These are phyloP conservation scores for Dunckerocampus dactyliophorus DNA, from an alignment of 2,113 vertebrate species.

Conservation along the genomic window DNA sequence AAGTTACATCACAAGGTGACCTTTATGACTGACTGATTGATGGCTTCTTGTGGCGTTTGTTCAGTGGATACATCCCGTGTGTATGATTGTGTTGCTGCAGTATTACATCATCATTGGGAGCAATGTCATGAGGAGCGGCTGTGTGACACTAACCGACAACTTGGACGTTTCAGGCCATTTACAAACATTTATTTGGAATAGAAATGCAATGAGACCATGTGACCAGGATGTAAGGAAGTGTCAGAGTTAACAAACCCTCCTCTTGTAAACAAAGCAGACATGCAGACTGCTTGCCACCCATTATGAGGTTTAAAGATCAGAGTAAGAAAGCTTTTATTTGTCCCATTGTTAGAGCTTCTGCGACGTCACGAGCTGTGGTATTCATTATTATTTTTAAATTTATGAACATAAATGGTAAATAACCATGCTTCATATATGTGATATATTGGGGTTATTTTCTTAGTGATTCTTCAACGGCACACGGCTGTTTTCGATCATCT, in stretches of 20 bases:
- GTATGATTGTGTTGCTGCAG: slow-evolving; percentile 4
- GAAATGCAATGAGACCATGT: slow-evolving; percentile 8
- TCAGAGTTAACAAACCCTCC: slow-evolving; percentile 60
- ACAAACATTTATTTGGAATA: background rate
- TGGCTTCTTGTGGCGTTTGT: slow-evolving; percentile 23
- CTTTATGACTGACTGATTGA: background rate
- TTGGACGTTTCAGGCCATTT: background rate
- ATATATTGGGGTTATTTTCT: too few species aligned
- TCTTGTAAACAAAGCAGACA: slow-evolving; percentile 61
- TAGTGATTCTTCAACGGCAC: too few species aligned
- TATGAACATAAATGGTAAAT: too few species aligned
- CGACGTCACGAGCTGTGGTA: too few species aligned
- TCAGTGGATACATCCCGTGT: slow-evolving; percentile 8
- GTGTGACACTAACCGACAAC: background rate
- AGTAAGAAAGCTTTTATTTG: too few species aligned
- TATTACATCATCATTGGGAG: background rate
- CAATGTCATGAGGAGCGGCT: background rate
- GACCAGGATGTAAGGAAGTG: slow-evolving; percentile 70
- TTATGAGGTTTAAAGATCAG: background rate
- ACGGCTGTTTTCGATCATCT: too few species aligned
- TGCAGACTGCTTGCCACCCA: slow-evolving; percentile 8
- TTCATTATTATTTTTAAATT: too few species aligned
- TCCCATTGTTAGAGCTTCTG: too few species aligned
- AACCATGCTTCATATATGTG: too few species aligned
- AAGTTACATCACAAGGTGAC: background rate